Evolutionary conservation across 1,140 invertebrate species (phyloP), one percentile per base, ranked within the genome.

Genomic region (Nilaparvata lugens): DNA sequence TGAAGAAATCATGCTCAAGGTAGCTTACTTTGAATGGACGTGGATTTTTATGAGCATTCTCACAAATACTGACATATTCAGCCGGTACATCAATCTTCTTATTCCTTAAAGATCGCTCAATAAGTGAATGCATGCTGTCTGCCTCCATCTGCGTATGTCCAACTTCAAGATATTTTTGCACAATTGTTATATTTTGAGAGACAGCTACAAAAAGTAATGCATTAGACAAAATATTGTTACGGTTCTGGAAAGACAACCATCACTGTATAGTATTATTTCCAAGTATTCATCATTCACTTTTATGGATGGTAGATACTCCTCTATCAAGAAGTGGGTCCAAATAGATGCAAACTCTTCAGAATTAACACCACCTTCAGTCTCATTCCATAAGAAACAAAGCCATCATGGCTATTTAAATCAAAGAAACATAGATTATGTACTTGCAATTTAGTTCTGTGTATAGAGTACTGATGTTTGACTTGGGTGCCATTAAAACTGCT

Each of bases 131-230:
- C 3, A 74, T 68, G 11, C 65, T 68, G 61, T 76, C 74, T 25
- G 66, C 67, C 56, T 75, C 73, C 70, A 74, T 76, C 54, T 73
- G 72, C 18, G 71, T 75, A 56, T 76, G 73, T 13, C 74, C 74
- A 28, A 63, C 66, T 63, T 71, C 70, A 6, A 75, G 60, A 65
- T 66, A 75, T 63, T 75, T 75, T 64, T 75, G 74, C 21, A 56
- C 62, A 55, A 75, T 71, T 2, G 53, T 64, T 16, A 71, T 63
- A 6, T 67, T 64, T 24, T 56, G 62, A 56, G 60, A 65, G 23
- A 52, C 54, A 25, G 68, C 63, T 35, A 70, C 62, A 43, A 61
- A 43, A 6, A 69, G 40, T 19, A 74, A 59, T 2, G 69, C 69
- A 67, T 74, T 74, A 11, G 68, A 56, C 18, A 75, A 18, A 4